Base-by-base conservation (phyloP, 2,113 vertebrate species). In the Monopterus albus region DNA sequence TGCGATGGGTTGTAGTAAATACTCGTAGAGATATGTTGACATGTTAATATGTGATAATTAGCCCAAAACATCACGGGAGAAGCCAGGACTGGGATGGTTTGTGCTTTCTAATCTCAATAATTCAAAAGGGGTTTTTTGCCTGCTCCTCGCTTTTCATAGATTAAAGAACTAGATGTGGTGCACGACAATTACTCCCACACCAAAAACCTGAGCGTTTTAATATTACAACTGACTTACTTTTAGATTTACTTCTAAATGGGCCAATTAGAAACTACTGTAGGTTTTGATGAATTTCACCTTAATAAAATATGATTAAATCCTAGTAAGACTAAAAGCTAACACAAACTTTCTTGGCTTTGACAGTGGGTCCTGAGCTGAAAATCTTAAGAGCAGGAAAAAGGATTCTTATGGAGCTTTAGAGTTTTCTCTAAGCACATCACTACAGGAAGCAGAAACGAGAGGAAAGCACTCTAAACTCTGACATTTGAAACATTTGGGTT, bases 261-360 rank as follows among this genome's bases (percentile, higher is more conserved):
- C 11, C 23, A 52, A 17, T 42, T 40, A 46, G 31, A 65, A 51
- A 33, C 21, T 35, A 10, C 28, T 29, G 5, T 36, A 68, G 52
- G 47, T 45, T 45, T 51, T 51, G 20, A 35, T 53, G 58, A 60
- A 64, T 61, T 63, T 55, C 38, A 58, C 21, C 42, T 35, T 39
- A n/a, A n/a, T n/a, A 78, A 56, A 73, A 64, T 46, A 47, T 52
- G 57, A 17, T 52, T 36, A 36, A 63, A 55, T 46, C 7, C 40
- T 1, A 3, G 46, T 29, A 28, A 56, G 57, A 75, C 40, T 52
- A 17, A 75, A 35, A 25, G 60, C 59, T 20, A 79, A 52, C 56
- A 77, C 62, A 74, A 80, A 87, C 62, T 70, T 35, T 82, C 58
- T 84, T 66, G 51, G 29, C 60, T 46, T 17, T 28, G 23, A 66